These are phyloP conservation scores for Pocillopora verrucosa DNA, from an alignment of 64 coral and sea anemone species.

Conservation along the genomic window DNA sequence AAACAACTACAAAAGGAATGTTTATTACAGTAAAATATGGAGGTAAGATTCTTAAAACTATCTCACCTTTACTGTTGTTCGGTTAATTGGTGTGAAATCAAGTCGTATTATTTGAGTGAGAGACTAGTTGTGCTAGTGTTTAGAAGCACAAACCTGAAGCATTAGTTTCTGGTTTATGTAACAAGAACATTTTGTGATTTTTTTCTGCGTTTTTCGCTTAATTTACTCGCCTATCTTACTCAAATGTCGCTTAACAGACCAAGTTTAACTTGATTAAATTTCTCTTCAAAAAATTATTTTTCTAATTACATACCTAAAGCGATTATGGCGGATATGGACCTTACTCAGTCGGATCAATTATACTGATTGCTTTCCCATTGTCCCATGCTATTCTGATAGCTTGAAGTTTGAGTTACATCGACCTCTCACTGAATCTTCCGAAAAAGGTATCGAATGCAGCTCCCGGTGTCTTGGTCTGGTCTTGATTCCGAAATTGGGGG, in stretches of 20 bases:
- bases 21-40: slow-evolving; percentile 78
- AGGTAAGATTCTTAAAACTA: slow-evolving; percentile 26
- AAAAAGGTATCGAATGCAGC: no score
- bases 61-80: neutral
- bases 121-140: no score
- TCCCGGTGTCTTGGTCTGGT: no score
- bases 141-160: no score
- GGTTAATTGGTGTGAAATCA: neutral
- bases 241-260: no score
- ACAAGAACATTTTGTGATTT: no score
- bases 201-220: no score
- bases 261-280: neutral
- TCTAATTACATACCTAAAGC: neutral
- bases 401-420: neutral
- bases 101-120: neutral
- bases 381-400: no score
- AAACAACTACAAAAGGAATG: neutral
- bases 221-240: no score
- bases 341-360: neutral
- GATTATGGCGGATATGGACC: neutral
- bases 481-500: no score
- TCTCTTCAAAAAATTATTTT: neutral
- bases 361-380: neutral
- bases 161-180: no score
- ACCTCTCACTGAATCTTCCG: no score